Base-by-base conservation (phyloP, 1,140 invertebrate species). In the Wasmannia auropunctata region DNA sequence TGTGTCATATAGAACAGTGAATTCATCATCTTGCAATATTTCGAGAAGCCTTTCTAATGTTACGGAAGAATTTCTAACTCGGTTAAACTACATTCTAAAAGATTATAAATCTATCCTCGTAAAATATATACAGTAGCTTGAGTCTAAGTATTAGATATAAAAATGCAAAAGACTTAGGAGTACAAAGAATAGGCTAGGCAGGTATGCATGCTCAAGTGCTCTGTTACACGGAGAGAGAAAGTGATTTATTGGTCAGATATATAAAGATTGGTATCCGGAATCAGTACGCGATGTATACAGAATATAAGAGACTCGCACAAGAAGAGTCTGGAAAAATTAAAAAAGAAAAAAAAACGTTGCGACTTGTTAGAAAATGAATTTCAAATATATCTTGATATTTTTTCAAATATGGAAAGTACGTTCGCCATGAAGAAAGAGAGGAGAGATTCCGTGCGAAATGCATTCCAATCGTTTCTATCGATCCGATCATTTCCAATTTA, bases 241-340 rank as follows among this genome's bases (percentile, higher is more conserved):
- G 60, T 79, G 76, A 79, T 79, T 65, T 79, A 79, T 79, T 37
- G 43, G 43, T 2, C n/a, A 65, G 60, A 51, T 49, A 63, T 49
- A 63, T 75, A 25, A 6, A 76, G 25, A 0, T 62, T 77, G 31
- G 28, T 25, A 65, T n/a, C 16, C 28, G 54, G 60, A 51, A 79
- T 65, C n/a, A 22, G 16, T 65, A 11, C 16, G 14, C 28, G 31
- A 51, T 31, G 40, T 28, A 54, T 22, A 22, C 7, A 51, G 11
- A 22, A 79, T 25, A 25, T 19, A n/a, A n/a, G 2, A 16, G n/a
- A 67, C 5, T 46, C 11, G 11, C 22, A n/a, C 43, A 43, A 65
- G 43, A 40, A 16, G 3, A 14, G 1, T n/a, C 14, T 0, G 4
- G 19, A 62, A 62, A 25, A 75, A 76, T 43, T 5, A 14, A 60